Percentiles rank a stretch among this genome's conserved stretches.
Evolutionary conservation across 2,888 invertebrate species (phyloP).

Genomic region (Callyntrura guangdongensis): DNA sequence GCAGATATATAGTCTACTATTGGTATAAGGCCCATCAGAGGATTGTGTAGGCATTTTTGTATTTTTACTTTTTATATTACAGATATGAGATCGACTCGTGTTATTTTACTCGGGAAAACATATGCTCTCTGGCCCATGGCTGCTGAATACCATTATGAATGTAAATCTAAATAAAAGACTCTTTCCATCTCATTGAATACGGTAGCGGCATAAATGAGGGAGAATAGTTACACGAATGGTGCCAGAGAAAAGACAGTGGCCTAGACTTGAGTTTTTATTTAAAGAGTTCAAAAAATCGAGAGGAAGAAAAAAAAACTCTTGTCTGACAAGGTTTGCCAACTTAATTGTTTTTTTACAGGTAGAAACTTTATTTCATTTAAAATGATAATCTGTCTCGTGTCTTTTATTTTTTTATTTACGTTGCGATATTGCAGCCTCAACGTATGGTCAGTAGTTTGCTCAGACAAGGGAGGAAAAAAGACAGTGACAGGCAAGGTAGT

Average conservation of each 20-base stretch:
- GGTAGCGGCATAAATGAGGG: background rate
- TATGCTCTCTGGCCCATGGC: background rate
- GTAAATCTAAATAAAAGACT: background rate
- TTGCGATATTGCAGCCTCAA: background rate
- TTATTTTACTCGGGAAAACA: background rate
- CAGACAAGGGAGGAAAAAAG: too few relatives aligned
- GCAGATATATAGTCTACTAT: background rate
- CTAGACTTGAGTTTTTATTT: background rate
- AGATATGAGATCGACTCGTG: background rate
- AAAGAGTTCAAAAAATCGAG: background rate
- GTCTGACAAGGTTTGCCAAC: background rate
- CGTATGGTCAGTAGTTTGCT: too few relatives aligned
- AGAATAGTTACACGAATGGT: background rate
- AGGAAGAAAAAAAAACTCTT: background rate
- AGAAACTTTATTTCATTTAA: background rate
- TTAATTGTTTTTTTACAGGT: background rate
- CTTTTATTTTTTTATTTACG: background rate
- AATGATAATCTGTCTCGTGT: background rate
- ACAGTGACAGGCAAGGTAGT: too few relatives aligned
- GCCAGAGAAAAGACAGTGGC: constrained; percentile 18
- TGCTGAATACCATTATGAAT: background rate
- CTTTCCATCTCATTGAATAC: background rate
- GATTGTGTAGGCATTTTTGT: background rate
- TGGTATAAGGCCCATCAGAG: background rate
- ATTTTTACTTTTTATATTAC: background rate